phyloP scores from a whole-genome alignment of 2,113 vertebrate genomes.

The Oreochromis aureus region DNA sequence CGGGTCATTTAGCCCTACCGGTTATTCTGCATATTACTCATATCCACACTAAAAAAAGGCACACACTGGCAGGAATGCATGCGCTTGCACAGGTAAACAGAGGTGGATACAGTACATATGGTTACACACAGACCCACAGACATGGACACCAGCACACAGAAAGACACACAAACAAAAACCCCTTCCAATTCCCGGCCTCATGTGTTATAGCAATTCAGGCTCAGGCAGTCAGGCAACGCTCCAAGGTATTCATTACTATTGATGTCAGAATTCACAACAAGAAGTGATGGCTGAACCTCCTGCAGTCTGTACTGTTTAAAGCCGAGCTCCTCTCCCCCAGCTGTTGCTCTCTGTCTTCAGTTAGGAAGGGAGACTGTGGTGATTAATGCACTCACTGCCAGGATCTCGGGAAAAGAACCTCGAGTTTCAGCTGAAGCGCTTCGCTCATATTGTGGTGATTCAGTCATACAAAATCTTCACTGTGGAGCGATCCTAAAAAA shows the following conservation, averaged over 20 bases:
- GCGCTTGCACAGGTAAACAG: neutral
- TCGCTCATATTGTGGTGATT: constrained; percentile 25
- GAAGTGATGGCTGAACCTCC: constrained; percentile 66
- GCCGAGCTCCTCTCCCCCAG: constrained; percentile 51
- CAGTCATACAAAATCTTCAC: neutral
- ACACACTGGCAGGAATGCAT: neutral
- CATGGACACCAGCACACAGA: constrained; percentile 4
- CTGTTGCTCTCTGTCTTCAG: constrained; percentile 58
- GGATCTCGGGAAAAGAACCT: constrained; percentile 41
- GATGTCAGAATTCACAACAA: constrained; percentile 66
- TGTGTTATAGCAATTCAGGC: constrained; percentile 43
- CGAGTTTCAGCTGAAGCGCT: constrained; percentile 41
- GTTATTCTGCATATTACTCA: constrained; percentile 56
- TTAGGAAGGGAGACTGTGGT: constrained; percentile 41
- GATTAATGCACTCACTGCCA: constrained; percentile 65
- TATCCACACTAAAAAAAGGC: constrained; percentile 4
- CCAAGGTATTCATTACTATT: constrained; percentile 69
- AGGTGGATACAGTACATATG: neutral
- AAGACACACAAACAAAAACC: constrained; percentile 31
- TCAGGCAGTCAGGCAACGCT: constrained; percentile 55
- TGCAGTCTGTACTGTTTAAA: constrained; percentile 67
- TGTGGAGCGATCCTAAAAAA: neutral
- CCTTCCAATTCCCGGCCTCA: constrained; percentile 5
- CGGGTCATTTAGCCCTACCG: constrained; percentile 43
- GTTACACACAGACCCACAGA: neutral